phyloP scores from a whole-genome alignment of 2,113 vertebrate genomes.

The Anser brachyrhynchus region DNA sequence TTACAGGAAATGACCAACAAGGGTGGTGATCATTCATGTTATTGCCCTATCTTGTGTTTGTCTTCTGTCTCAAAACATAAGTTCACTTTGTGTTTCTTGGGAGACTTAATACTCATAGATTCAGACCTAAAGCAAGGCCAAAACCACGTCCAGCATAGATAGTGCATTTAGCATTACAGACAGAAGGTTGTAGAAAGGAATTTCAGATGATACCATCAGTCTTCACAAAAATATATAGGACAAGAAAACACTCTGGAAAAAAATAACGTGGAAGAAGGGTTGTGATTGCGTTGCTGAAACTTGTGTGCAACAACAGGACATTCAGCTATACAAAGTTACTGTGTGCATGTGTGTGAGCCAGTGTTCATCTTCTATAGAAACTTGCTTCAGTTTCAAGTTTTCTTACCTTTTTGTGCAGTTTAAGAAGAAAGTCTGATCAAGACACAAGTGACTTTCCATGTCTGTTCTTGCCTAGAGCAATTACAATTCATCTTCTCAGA shows the following conservation, averaged over 20 bases:
- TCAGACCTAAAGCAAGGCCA: background rate
- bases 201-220: rapidly evolving
- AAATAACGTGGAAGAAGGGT: background rate
- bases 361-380: background rate
- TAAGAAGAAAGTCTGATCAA: background rate
- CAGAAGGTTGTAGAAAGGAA: background rate
- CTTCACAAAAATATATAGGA: background rate
- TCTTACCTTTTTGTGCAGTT: background rate
- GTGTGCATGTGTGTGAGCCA: background rate
- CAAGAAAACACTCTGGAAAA: background rate
- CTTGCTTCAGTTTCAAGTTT: background rate
- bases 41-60: background rate
- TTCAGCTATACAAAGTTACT: background rate
- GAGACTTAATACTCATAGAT: no score
- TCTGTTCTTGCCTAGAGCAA: background rate
- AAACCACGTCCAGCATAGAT: background rate
- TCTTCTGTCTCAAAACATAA: background rate
- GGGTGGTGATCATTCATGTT: background rate
- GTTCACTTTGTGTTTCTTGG: background rate
- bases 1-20: rapidly evolving
- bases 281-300: background rate
- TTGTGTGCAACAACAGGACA: background rate
- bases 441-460: background rate
- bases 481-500: background rate
- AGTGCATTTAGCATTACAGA: background rate